Evolutionary conservation across 2,797 vertebrate genomes (phyloP).

Genomic region (Mus minutoides): DNA sequence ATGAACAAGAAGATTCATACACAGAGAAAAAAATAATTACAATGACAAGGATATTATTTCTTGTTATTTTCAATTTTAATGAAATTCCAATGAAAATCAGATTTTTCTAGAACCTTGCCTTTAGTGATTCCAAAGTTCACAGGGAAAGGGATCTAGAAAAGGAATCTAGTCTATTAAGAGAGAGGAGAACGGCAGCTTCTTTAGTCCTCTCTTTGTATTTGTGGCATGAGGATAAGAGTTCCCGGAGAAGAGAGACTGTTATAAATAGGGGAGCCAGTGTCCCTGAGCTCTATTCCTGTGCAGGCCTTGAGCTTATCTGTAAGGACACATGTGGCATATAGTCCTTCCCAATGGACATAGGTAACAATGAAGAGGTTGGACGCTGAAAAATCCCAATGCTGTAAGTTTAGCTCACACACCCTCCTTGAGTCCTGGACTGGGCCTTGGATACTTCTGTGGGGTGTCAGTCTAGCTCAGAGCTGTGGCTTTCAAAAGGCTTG

Average conservation of each 20-base stretch:
- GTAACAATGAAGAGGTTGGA: neutral
- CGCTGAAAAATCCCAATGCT: neutral
- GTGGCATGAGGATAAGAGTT: neutral
- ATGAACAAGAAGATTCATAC: neutral
- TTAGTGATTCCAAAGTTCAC: neutral
- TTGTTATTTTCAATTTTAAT: conserved; percentile 17
- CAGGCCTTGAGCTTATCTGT: neutral
- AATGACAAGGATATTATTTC: neutral
- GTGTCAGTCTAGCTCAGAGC: neutral
- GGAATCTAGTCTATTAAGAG: neutral
- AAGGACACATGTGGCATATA: neutral
- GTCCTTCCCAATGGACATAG: neutral
- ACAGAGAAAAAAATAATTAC: neutral
- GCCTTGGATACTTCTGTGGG: neutral
- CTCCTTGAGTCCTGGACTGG: neutral
- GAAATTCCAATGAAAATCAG: conserved; percentile 1
- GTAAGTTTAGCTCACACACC: neutral
- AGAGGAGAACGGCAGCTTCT: neutral
- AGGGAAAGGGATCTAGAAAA: neutral
- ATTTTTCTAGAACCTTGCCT: conserved; percentile 29
- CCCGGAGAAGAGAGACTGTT: neutral
- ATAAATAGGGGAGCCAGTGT: neutral
- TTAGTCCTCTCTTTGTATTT: neutral
- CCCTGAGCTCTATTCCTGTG: no score
- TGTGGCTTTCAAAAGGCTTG: neutral